phyloP scores from a whole-genome alignment of 2,888 invertebrate genomes.

The Sialis fuliginosa region DNA sequence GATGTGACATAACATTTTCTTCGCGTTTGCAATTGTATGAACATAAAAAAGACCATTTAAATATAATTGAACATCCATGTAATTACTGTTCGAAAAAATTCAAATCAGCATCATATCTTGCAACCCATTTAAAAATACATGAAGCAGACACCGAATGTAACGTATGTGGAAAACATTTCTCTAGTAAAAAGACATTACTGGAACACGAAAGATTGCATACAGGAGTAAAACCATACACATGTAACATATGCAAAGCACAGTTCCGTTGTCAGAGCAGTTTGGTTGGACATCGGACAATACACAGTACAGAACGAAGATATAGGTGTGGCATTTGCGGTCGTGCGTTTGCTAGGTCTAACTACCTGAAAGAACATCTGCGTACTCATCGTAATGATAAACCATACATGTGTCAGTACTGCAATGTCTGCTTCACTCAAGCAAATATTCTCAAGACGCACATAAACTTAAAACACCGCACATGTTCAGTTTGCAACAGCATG shows the following conservation, averaged over 20 bases:
- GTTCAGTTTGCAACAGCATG: constrained; percentile 9
- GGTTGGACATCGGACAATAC: constrained; percentile 10
- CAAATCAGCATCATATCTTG: constrained; percentile 8
- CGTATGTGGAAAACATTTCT: constrained; percentile 14
- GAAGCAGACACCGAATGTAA: constrained; percentile 9
- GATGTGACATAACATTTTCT: constrained; percentile 9
- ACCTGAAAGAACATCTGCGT: constrained; percentile 15
- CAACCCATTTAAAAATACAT: constrained; percentile 11
- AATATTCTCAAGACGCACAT: constrained; percentile 16
- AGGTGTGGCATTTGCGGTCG: constrained; percentile 11
- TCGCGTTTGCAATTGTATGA: constrained; percentile 12
- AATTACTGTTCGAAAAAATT: constrained; percentile 11
- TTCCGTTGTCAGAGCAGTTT: constrained; percentile 12
- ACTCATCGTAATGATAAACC: constrained; percentile 11
- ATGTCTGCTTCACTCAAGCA: constrained; percentile 15
- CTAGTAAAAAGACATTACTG: constrained; percentile 11
- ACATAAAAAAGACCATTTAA: constrained; percentile 10
- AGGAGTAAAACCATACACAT: constrained; percentile 12
- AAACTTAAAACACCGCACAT: constrained; percentile 10
- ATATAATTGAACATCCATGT: constrained; percentile 9
- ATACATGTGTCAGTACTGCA: constrained; percentile 11
- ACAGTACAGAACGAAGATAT: constrained; percentile 10
- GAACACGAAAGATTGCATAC: constrained; percentile 14
- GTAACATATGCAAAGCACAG: constrained; percentile 11
- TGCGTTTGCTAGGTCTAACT: constrained; percentile 16